These are phyloP conservation scores for Cavia aperea DNA, from an alignment of 2,113 vertebrate species.

Conservation along the genomic window DNA sequence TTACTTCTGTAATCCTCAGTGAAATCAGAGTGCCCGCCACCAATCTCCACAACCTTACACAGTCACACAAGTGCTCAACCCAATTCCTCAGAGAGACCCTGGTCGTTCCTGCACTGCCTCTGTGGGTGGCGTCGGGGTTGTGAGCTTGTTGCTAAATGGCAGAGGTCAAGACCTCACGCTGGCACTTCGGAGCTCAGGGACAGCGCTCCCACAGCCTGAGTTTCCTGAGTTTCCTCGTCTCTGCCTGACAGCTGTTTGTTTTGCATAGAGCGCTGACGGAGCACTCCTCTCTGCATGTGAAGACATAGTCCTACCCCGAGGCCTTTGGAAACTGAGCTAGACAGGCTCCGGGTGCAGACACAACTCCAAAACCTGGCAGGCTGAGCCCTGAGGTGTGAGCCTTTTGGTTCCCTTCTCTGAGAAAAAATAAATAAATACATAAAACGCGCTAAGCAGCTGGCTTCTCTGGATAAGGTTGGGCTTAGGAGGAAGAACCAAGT, in stretches of 20 bases:
- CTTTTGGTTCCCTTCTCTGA: conserved; percentile 20
- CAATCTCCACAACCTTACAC: not conserved
- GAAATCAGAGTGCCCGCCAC: not conserved
- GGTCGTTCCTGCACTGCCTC: not conserved
- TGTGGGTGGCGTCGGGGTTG: not conserved
- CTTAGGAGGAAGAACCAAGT: not conserved
- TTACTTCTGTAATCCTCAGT: not conserved
- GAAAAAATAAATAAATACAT: not conserved
- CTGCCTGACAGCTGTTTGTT: conserved; percentile 46
- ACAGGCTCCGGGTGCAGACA: conserved; percentile 20
- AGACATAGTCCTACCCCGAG: conserved; percentile 44
- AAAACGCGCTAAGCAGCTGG: not conserved
- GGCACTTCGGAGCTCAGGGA: not conserved
- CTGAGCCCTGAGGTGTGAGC: conserved; percentile 11
- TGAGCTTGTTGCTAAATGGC: not conserved
- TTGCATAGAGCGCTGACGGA: conserved; percentile 18
- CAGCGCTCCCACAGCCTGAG: not conserved
- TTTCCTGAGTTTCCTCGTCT: conserved; percentile 8
- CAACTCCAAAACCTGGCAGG: not conserved
- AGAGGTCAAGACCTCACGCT: not conserved
- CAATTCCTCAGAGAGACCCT: not conserved
- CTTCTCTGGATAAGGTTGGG: not conserved
- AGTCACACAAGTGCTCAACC: not conserved
- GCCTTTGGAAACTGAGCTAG: conserved; percentile 39
- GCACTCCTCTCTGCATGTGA: not conserved